Evolutionary conservation across 2,113 vertebrate genomes (phyloP), one percentile per base, ranked within the genome.

Genomic region (Cyprinodon brontotheroides): DNA sequence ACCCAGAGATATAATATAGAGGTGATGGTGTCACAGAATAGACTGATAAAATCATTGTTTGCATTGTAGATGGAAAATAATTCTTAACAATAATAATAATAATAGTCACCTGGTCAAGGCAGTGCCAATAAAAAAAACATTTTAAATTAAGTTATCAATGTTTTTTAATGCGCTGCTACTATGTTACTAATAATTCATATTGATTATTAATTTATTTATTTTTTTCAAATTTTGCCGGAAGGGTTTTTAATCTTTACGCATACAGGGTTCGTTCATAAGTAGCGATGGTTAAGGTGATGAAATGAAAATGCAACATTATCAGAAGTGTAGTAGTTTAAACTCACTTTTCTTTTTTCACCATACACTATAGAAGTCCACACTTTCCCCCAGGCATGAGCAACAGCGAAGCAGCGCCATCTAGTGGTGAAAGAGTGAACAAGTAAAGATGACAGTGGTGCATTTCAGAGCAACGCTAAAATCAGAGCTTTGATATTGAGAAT

Each of bases 301-400:
- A 57, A 68, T 15, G 64, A 41, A 67, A 89, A 70, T 85, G 85
- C 85, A 88, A 67, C 38, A 38, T 4, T 22, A 45, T 29, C 70
- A 38, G 36, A 76, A 76, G 40, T 86, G 86, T 48, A 83, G 38
- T 37, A 39, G 36, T 74, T 86, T 70, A 68, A 10, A 75, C 79
- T 81, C 1, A 12, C 2, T 39, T 53, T 69, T 57, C 59, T 57
- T 66, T 29, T 47, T 3, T 57, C 11, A 38, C 5, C 40, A 37
- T 12, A 14, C 10, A 9, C 43, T 47, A 1, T 29, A 29, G 29
- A 29, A 29, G 29, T 29, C 29, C 29, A 29, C 29, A 29, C 29
- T 45, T 20, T 22, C 20, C 47, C n/a, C 43, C 14, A 17, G 65
- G 3, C 43, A 6, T 20, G 17, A 4, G 4, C 61, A 72, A 14